Conservation (phyloP, 2,888 invertebrate species). For the Drosophila villosipedis region DNA sequence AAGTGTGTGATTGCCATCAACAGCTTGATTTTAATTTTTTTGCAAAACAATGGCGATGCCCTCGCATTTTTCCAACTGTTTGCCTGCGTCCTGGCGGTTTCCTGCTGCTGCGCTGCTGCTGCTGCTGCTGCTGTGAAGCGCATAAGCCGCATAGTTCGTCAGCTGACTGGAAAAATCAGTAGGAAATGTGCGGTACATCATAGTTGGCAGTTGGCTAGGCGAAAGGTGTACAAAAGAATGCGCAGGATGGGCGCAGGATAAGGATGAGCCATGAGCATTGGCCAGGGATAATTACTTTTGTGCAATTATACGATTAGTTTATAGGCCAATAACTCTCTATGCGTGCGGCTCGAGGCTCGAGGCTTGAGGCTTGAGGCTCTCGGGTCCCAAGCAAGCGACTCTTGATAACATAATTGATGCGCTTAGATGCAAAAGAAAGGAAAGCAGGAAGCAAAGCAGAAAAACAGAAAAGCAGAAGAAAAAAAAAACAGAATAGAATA, state of each 20-base stretch:
- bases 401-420: conserved; percentile 65
- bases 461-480: background rate
- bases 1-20: conserved; percentile 80
- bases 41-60: conserved; percentile 45
- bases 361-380: conserved; percentile 4
- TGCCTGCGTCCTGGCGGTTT: conserved; percentile 33
- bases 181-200: conserved; percentile 43
- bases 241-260: conserved; percentile 32
- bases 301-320: conserved; percentile 83
- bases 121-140: conserved; percentile 58
- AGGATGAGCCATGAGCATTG: conserved; percentile 47
- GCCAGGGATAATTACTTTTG: conserved; percentile 72
- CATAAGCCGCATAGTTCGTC: conserved; percentile 77
- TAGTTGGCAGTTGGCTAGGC: conserved; percentile 14
- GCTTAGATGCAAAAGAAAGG: conserved; percentile 26
- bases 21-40: conserved; percentile 76
- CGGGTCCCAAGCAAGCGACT: conserved; percentile 14
- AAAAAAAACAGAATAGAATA: background rate
- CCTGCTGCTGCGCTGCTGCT: conserved; percentile 27
- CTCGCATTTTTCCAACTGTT: conserved; percentile 27
- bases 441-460: conserved; percentile 11
- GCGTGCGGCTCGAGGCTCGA: conserved; percentile 10
- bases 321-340: conserved; percentile 82
- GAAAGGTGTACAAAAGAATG: conserved; percentile 59
- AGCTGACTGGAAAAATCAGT: conserved; percentile 78